phyloP scores from a whole-genome alignment of 2,888 invertebrate genomes.

The Drosophila pegasa region DNA sequence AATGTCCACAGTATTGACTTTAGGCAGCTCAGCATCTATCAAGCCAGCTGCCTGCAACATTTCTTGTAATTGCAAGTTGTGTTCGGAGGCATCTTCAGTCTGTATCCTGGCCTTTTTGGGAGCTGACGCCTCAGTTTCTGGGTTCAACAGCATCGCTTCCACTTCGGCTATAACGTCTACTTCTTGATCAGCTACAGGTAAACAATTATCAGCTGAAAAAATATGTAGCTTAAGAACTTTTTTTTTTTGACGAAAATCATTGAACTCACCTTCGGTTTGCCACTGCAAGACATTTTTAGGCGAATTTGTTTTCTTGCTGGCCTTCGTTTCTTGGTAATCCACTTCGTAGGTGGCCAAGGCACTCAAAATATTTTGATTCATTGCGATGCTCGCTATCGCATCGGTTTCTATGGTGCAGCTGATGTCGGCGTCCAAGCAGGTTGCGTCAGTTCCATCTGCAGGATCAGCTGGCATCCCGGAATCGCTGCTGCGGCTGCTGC shows the following conservation, averaged over 20 bases:
- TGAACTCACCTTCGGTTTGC: constrained; percentile 19
- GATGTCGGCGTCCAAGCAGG: background rate
- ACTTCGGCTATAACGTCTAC: constrained; percentile 41
- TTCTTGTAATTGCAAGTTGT: constrained; percentile 6
- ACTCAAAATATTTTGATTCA: constrained; percentile 9
- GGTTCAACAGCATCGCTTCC: constrained; percentile 25
- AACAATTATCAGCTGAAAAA: background rate
- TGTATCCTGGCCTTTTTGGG: background rate
- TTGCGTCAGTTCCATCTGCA: background rate
- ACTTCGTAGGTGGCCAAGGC: constrained; percentile 20
- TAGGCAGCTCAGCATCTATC: background rate
- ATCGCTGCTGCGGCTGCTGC: constrained; percentile 18
- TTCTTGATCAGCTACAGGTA: background rate
- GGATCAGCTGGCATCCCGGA: constrained; percentile 16
- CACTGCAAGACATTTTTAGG: constrained; percentile 1
- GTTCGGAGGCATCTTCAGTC: background rate
- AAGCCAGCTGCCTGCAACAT: background rate
- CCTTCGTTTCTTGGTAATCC: background rate
- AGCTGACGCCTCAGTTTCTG: background rate
- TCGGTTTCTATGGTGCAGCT: background rate
- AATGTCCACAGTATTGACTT: background rate
- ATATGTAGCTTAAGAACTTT: background rate
- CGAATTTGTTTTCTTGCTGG: background rate
- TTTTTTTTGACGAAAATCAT: background rate
- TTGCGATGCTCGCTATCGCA: background rate